Percentiles rank a stretch among this genome's conserved stretches.
Conservation (phyloP, 2,888 invertebrate species). For the Timema podura region DNA sequence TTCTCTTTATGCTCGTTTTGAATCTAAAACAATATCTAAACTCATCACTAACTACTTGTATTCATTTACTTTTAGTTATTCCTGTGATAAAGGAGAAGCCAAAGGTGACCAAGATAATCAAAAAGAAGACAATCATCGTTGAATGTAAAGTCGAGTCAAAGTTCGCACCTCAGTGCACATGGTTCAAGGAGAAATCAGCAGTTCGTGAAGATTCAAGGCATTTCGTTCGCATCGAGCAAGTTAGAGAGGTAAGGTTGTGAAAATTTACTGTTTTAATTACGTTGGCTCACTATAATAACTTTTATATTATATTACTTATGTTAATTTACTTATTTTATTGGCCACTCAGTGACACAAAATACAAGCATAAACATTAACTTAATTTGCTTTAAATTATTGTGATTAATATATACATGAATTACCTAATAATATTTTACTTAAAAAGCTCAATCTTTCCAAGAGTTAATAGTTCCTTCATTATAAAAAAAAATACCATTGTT, state of each 20-base stretch:
- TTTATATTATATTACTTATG: background rate
- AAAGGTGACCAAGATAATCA: slow-evolving; percentile 84
- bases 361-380: background rate
- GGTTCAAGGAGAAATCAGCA: slow-evolving; percentile 83
- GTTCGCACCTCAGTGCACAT: slow-evolving; percentile 88
- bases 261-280: background rate
- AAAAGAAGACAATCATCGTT: slow-evolving; percentile 88
- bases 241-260: slow-evolving; percentile 61
- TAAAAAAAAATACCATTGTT: no score
- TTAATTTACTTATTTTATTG: background rate
- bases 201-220: slow-evolving; percentile 74
- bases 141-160: slow-evolving; percentile 92
- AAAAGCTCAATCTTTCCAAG: no score
- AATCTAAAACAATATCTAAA: no score
- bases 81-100: slow-evolving; percentile 92
- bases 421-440: no score
- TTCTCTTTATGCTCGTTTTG: slow-evolving; percentile 7
- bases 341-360: no score
- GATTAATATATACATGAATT: no score
- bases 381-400: no score
- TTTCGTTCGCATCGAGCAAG: slow-evolving; percentile 70
- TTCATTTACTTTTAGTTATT: slow-evolving; percentile 60
- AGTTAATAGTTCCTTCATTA: no score
- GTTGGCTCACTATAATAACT: background rate
- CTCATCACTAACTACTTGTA: no score